phyloP scores from a whole-genome alignment of 2,797 vertebrate genomes.

The Crax fasciolata region DNA sequence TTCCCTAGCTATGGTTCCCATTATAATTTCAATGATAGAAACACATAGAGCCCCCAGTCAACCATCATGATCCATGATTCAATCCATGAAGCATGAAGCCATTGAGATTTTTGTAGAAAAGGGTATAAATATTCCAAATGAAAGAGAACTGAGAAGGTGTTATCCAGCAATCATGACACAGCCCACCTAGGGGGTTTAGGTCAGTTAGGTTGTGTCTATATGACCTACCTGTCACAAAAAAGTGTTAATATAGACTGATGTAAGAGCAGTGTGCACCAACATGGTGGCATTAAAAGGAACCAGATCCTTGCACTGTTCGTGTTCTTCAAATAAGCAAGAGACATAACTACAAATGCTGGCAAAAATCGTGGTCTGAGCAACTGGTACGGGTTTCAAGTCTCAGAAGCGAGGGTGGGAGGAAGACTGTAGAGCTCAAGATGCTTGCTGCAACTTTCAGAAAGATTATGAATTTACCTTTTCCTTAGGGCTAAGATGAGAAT shows the following conservation, averaged over 20 bases:
- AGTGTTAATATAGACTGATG: neutral
- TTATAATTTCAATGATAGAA: neutral
- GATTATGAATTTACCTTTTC: neutral
- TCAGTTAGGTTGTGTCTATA: neutral
- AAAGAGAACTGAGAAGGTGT: neutral
- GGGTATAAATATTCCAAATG: neutral
- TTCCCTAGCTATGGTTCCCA: neutral
- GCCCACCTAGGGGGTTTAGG: neutral
- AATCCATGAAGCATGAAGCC: rapidly evolving
- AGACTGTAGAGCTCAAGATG: neutral
- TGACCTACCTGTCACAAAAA: neutral
- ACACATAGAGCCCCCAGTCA: neutral
- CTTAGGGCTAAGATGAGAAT: neutral
- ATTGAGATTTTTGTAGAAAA: neutral
- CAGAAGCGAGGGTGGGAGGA: neutral
- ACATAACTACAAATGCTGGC: neutral
- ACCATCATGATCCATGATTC: neutral
- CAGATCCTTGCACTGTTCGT: neutral
- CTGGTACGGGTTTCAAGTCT: neutral
- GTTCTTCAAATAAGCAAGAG: neutral
- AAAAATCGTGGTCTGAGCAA: rapidly evolving
- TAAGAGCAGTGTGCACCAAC: neutral
- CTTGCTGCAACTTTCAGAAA: neutral
- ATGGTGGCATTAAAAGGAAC: neutral
- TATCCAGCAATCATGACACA: neutral